These are phyloP conservation scores for Todiramphus saurophagus DNA, from an alignment of 2,113 vertebrate species.

Conservation along the genomic window DNA sequence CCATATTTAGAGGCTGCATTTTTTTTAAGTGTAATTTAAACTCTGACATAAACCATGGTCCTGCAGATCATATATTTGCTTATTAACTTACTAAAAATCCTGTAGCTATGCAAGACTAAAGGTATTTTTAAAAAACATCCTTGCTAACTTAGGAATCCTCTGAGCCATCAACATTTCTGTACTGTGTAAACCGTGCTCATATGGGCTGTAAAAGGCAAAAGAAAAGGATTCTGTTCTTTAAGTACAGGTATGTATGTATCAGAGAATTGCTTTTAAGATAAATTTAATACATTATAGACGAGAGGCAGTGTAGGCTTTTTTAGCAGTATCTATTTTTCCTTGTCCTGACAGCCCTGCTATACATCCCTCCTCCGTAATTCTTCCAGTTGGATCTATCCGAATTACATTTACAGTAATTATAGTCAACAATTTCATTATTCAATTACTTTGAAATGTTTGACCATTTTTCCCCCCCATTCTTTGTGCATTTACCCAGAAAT, in stretches of 20 bases:
- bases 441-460: neutral
- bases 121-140: neutral
- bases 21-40: neutral
- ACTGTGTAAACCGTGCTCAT: conserved; percentile 21
- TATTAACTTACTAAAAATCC: neutral
- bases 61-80: neutral
- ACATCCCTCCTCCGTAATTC: neutral
- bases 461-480: neutral
- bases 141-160: conserved; percentile 36
- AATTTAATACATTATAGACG: conserved; percentile 13
- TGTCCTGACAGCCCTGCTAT: neutral
- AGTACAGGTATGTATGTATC: conserved; percentile 26
- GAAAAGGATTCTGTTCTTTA: conserved; percentile 30
- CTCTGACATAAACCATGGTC: neutral
- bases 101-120: neutral
- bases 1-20: neutral
- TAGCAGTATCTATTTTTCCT: conserved; percentile 13
- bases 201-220: conserved; percentile 37
- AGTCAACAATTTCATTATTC: conserved; percentile 30
- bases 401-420: conserved; percentile 25
- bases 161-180: conserved; percentile 14
- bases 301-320: neutral
- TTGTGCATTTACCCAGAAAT: neutral
- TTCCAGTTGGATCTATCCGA: neutral
- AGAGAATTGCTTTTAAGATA: conserved; percentile 63